phyloP scores from a whole-genome alignment of 2,113 vertebrate species.

The Hipposideros armiger region DNA sequence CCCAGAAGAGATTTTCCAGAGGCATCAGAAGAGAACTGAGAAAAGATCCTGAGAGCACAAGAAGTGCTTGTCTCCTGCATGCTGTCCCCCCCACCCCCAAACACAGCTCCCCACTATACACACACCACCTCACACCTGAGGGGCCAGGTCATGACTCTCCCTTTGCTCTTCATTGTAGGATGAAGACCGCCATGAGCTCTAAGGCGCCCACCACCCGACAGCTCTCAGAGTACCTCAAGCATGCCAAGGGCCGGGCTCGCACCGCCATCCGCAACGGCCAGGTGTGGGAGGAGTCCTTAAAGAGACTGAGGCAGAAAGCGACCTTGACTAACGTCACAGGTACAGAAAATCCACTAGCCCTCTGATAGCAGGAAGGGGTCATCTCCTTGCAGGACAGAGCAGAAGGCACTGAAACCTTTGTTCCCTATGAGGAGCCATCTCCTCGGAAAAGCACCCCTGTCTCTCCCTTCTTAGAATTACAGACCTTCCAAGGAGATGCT shows the following conservation, averaged over 20 bases:
- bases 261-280: slow-evolving; percentile 69
- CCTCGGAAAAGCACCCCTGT: neutral
- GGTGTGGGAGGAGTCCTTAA: slow-evolving; percentile 78
- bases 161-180: slow-evolving; percentile 30
- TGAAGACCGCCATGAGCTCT: slow-evolving; percentile 29
- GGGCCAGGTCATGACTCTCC: neutral
- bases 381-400: neutral
- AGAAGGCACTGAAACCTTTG: neutral
- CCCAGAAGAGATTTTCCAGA: neutral
- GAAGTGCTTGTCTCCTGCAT: neutral
- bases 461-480: neutral
- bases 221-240: slow-evolving; percentile 72
- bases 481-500: neutral
- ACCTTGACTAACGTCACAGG: slow-evolving; percentile 72
- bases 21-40: neutral
- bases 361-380: neutral
- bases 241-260: slow-evolving; percentile 63
- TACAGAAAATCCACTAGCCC: neutral
- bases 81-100: fast-evolving
- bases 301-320: slow-evolving; percentile 10
- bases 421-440: too few species aligned
- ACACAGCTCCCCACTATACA: neutral
- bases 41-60: neutral
- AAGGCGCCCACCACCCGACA: neutral
- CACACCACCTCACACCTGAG: neutral